These are phyloP conservation scores for Phengaris arion DNA, from an alignment of 2,888 invertebrate species.

Conservation along the genomic window DNA sequence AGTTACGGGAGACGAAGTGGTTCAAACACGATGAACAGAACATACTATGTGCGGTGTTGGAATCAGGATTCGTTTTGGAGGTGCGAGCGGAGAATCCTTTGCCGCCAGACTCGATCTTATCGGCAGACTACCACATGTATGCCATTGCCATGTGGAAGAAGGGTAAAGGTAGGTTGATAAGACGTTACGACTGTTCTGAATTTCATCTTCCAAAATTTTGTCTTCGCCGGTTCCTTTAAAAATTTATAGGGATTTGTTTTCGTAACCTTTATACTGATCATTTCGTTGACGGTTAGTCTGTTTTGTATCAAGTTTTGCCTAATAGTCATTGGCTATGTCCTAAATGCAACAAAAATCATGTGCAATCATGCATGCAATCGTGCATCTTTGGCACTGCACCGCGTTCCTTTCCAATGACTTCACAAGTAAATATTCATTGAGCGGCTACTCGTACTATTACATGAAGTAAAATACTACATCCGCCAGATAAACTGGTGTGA, in stretches of 20 bases:
- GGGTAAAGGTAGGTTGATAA: constrained; percentile 81
- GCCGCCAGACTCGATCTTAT: constrained; percentile 67
- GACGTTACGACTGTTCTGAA: background rate
- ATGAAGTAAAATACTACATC: background rate
- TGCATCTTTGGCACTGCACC: constrained; percentile 48
- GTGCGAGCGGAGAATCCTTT: constrained; percentile 75
- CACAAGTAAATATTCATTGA: constrained; percentile 42
- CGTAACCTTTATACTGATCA: too few relatives aligned
- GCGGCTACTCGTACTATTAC: constrained; percentile 1
- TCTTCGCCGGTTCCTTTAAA: too few relatives aligned
- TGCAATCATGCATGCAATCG: too few relatives aligned
- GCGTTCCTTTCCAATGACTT: constrained; percentile 50
- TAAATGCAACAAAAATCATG: background rate
- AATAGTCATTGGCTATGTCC: background rate
- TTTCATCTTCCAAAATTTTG: background rate
- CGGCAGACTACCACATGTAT: constrained; percentile 80
- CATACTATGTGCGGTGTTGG: constrained; percentile 85
- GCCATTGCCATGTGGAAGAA: constrained; percentile 85
- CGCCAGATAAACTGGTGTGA: constrained; percentile 15
- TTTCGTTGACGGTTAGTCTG: too few relatives aligned
- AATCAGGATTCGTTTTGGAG: constrained; percentile 86
- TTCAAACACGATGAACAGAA: constrained; percentile 85
- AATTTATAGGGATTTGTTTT: too few relatives aligned
- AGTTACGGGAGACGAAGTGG: constrained; percentile 87
- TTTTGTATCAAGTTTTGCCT: background rate